Percentiles rank a stretch among this genome's conserved stretches.
Evolutionary conservation across 2,888 invertebrate genomes (phyloP).

Genomic region (Lysandra bellargus): DNA sequence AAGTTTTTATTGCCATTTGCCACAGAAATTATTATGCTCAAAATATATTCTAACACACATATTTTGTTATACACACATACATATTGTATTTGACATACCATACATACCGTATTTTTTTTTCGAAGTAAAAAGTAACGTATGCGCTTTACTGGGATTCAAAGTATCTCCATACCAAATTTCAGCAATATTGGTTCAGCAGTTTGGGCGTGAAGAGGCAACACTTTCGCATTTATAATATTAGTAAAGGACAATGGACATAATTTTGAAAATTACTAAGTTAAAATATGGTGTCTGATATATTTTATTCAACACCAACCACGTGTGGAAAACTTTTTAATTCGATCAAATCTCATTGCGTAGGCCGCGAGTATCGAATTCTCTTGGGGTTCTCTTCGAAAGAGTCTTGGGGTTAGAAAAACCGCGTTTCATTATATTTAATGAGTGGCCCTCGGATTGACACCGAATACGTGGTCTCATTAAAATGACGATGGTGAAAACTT

Average conservation of each 20-base stretch:
- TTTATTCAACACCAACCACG: background rate
- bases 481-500: slow-evolving; percentile 11
- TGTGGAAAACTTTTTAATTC: background rate
- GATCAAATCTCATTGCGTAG: background rate
- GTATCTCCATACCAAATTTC: background rate
- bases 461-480: slow-evolving; percentile 28
- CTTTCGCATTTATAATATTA: background rate
- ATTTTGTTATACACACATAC: too few relatives aligned
- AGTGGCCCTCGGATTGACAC: slow-evolving; percentile 17
- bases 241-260: too few relatives aligned
- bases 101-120: too few relatives aligned
- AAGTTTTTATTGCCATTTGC: background rate
- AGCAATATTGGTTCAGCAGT: background rate
- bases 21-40: background rate
- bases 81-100: too few relatives aligned
- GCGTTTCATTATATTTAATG: slow-evolving; percentile 26
- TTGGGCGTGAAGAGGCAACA: background rate
- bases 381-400: background rate
- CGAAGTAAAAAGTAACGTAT: background rate
- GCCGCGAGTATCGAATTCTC: slow-evolving; percentile 13
- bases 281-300: too few relatives aligned
- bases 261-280: too few relatives aligned
- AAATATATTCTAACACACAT: background rate
- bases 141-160: background rate
- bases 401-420: background rate